Evolutionary conservation across 2,888 invertebrate genomes (phyloP).

Genomic region (Terebella lapidaria): DNA sequence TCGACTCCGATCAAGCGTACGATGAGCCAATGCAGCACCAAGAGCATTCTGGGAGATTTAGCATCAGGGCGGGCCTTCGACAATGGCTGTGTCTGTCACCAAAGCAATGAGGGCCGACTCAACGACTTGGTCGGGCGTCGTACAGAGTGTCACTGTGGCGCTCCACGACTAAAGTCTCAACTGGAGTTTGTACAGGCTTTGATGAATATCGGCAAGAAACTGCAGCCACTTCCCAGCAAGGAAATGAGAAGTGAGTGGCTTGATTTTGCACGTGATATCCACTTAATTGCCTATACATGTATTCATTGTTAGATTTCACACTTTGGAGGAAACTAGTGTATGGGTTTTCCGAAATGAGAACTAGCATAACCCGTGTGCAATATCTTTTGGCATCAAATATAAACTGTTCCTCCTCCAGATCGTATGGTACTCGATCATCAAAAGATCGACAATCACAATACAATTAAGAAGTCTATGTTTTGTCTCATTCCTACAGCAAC

Average conservation of each 20-base stretch:
- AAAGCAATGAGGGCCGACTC: slow-evolving; percentile 74
- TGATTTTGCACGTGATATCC: no score
- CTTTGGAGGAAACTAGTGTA: no score
- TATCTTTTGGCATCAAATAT: not conserved
- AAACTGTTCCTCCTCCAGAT: no score
- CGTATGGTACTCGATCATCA: not conserved
- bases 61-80: slow-evolving; percentile 93
- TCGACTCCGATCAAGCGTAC: slow-evolving; percentile 33
- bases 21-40: slow-evolving; percentile 19
- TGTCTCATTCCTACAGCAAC: slow-evolving; percentile 59
- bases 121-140: slow-evolving; percentile 70
- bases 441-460: no score
- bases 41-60: slow-evolving; percentile 60
- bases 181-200: slow-evolving; percentile 81
- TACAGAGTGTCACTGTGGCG: slow-evolving; percentile 71
- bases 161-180: slow-evolving; percentile 75
- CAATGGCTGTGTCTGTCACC: slow-evolving; percentile 74
- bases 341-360: no score
- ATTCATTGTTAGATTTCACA: no score
- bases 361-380: no score
- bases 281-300: no score
- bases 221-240: slow-evolving; percentile 76
- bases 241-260: slow-evolving; percentile 70
- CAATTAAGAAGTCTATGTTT: no score
- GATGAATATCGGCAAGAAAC: slow-evolving; percentile 77